These are phyloP conservation scores for Molanna angustata DNA, from an alignment of 2,888 invertebrate genomes.

Conservation along the genomic window DNA sequence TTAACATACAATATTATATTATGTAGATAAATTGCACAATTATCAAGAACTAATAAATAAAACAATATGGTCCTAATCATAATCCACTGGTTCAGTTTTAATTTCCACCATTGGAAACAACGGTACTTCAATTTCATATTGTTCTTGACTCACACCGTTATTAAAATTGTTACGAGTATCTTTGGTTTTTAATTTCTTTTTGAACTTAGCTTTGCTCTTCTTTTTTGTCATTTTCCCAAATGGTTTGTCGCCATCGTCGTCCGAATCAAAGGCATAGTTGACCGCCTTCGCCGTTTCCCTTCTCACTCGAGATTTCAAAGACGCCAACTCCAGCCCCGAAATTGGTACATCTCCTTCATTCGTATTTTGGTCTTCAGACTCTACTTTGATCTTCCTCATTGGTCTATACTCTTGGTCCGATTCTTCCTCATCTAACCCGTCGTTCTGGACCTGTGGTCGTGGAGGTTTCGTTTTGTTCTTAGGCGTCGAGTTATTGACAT, in stretches of 20 bases:
- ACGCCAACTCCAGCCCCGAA: constrained; percentile 21
- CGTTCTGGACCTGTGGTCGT: neutral
- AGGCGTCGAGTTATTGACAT: neutral
- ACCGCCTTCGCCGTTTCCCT: constrained; percentile 20
- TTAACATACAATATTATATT: too few species aligned
- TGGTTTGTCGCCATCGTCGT: constrained; percentile 33
- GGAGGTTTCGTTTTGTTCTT: constrained; percentile 12
- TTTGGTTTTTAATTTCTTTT: constrained; percentile 32
- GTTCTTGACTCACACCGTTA: neutral
- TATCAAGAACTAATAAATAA: too few species aligned
- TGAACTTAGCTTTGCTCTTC: constrained; percentile 24
- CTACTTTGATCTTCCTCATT: constrained; percentile 11
- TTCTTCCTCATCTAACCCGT: constrained; percentile 1
- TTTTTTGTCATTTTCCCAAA: constrained; percentile 32
- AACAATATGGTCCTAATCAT: too few species aligned
- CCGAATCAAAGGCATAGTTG: constrained; percentile 22
- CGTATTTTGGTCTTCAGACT: constrained; percentile 2
- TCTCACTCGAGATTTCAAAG: constrained; percentile 14
- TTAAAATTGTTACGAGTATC: constrained; percentile 2
- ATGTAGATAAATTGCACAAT: too few species aligned
- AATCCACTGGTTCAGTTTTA: constrained; percentile 26
- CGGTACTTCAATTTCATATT: constrained; percentile 12
- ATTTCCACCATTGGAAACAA: constrained; percentile 24
- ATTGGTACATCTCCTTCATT: constrained; percentile 20
- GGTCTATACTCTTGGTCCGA: constrained; percentile 23